Percentiles rank a stretch among this genome's conserved stretches.
Conservation (phyloP, 2,888 invertebrate species). For the Antitype chi region DNA sequence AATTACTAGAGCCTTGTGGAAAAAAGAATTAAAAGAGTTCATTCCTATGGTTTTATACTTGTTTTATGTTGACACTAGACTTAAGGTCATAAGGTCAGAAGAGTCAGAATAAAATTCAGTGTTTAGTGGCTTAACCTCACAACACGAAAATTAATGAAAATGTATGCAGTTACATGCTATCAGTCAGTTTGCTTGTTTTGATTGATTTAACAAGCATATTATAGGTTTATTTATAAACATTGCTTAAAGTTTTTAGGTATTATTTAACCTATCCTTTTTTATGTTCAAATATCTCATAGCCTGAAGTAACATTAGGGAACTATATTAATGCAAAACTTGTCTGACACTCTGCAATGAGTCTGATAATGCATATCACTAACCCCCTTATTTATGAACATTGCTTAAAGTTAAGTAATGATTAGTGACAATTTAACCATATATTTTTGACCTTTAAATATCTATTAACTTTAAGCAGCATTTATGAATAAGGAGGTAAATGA, state of each 20-base stretch:
- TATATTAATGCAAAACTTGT: background rate
- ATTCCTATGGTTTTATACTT: conserved; percentile 33
- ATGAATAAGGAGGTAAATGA: too few relatives aligned
- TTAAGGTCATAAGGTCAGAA: conserved; percentile 23
- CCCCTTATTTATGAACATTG: too few relatives aligned
- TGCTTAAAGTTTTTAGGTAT: background rate
- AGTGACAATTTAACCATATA: too few relatives aligned
- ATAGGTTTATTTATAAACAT: background rate
- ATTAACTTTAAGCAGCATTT: too few relatives aligned
- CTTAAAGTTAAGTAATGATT: too few relatives aligned
- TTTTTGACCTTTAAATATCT: too few relatives aligned
- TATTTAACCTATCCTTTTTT: too few relatives aligned
- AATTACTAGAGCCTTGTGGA: conserved; percentile 36
- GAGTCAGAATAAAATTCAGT: conserved; percentile 19
- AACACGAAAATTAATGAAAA: conserved; percentile 7
- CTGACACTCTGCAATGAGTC: background rate
- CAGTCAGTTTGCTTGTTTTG: background rate
- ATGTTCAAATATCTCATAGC: background rate
- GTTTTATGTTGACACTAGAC: background rate
- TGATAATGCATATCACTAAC: background rate
- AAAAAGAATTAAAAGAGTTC: conserved; percentile 17
- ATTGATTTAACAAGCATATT: background rate
- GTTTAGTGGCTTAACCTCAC: conserved; percentile 1
- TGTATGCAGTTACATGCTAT: background rate
- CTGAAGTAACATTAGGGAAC: background rate